phyloP scores from a whole-genome alignment of 2,113 vertebrate genomes.

The Gambusia holbrooki region DNA sequence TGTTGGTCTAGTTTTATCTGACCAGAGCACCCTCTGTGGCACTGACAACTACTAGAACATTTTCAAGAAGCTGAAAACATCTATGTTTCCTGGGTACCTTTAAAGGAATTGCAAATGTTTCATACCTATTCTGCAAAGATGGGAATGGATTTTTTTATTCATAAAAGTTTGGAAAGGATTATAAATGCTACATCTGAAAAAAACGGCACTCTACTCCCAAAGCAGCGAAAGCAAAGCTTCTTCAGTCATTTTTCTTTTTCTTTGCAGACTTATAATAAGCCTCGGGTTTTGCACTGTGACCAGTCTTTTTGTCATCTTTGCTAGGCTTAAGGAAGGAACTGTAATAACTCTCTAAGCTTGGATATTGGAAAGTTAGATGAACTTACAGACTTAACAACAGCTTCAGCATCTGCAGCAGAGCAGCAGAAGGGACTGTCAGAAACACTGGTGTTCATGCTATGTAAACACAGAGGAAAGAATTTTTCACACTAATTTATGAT shows the following conservation, averaged over 20 bases:
- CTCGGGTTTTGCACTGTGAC: not conserved
- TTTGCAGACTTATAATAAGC: too few relatives aligned
- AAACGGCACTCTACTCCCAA: not conserved
- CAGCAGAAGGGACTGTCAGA: slow-evolving; percentile 71
- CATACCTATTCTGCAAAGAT: not conserved
- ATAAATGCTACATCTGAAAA: too few relatives aligned
- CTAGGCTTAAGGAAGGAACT: not conserved
- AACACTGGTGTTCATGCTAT: slow-evolving; percentile 76
- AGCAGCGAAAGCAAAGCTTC: not conserved
- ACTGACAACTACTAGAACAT: not conserved
- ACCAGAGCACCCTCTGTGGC: too few relatives aligned
- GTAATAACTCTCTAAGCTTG: not conserved
- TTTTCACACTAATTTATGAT: not conserved
- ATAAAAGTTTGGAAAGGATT: too few relatives aligned
- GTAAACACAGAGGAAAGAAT: not conserved
- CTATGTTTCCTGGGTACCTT: not conserved
- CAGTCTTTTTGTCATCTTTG: not conserved
- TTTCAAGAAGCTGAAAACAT: not conserved
- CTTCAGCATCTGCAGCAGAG: slow-evolving; percentile 61
- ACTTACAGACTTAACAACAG: slow-evolving; percentile 75
- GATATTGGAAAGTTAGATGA: not conserved
- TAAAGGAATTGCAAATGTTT: not conserved
- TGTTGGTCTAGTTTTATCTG: too few relatives aligned
- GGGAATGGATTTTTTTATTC: not conserved
- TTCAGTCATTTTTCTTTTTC: not conserved